Conservation (phyloP, 2,113 vertebrate genomes). For the Ursus arctos region DNA sequence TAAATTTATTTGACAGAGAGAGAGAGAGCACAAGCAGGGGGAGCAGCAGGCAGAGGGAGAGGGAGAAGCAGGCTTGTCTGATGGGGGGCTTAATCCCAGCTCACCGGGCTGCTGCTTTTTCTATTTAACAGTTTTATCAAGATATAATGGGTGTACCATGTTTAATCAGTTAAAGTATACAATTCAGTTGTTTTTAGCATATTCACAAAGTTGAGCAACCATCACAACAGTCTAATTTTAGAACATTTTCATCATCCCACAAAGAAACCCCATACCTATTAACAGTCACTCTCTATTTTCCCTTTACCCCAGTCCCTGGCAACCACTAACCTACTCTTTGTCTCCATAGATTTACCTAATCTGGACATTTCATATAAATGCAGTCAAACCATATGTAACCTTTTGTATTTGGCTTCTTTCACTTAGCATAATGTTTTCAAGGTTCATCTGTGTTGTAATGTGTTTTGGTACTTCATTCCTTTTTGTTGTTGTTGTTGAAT, state of each 20-base stretch:
- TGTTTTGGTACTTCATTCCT: neutral
- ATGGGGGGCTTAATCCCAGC: too few relatives aligned
- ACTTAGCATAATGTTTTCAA: constrained; percentile 3
- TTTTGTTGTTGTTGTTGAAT: neutral
- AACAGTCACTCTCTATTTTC: neutral
- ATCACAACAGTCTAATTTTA: constrained; percentile 37
- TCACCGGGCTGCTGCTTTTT: neutral
- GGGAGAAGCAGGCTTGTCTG: neutral
- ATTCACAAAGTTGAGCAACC: neutral
- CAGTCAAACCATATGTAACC: neutral
- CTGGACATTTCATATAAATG: neutral
- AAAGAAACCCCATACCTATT: neutral
- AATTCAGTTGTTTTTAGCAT: neutral
- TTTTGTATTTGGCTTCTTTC: constrained; percentile 15
- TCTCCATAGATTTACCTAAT: neutral
- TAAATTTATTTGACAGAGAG: too few relatives aligned
- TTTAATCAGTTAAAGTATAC: constrained; percentile 10
- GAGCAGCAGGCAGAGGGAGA: neutral
- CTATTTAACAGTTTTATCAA: constrained; percentile 1
- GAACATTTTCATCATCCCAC: neutral
- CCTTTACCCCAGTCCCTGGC: neutral
- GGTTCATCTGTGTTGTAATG: neutral
- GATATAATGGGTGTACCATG: neutral
- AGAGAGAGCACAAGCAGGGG: too few relatives aligned
- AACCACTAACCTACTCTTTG: neutral